phyloP scores from a whole-genome alignment of 2,888 invertebrate genomes.

The Auanema freiburgensis region DNA sequence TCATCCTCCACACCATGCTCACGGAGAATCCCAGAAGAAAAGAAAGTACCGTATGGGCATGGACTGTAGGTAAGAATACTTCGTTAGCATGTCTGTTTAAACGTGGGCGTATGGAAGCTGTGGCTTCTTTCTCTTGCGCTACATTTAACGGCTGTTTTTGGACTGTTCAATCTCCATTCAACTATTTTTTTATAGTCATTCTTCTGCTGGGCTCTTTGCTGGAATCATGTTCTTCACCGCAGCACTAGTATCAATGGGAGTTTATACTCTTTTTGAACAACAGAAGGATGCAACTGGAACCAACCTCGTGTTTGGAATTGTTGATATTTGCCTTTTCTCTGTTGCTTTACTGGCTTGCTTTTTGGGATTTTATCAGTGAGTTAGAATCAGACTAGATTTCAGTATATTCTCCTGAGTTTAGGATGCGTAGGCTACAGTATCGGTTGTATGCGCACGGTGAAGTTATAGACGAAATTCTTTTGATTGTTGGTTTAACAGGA shows the following conservation, averaged over 20 bases:
- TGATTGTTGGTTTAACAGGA: slow-evolving; percentile 59
- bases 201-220: slow-evolving; percentile 59
- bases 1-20: slow-evolving; percentile 21
- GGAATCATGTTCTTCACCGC: slow-evolving; percentile 60
- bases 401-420: slow-evolving; percentile 11
- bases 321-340: slow-evolving; percentile 57
- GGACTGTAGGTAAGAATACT: slow-evolving; percentile 54
- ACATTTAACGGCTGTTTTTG: no score
- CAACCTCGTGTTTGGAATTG: slow-evolving; percentile 53
- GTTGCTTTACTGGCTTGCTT: slow-evolving; percentile 52
- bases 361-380: slow-evolving; percentile 40
- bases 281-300: slow-evolving; percentile 46
- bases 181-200: slow-evolving; percentile 44
- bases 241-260: slow-evolving; percentile 58
- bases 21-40: slow-evolving; percentile 29
- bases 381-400: background rate
- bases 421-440: slow-evolving; percentile 59
- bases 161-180: background rate
- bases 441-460: slow-evolving; percentile 54
- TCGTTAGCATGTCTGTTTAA: background rate
- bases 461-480: slow-evolving; percentile 59
- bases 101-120: no score
- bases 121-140: background rate
- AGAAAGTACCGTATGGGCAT: slow-evolving; percentile 54
- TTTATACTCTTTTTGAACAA: slow-evolving; percentile 56